Evolutionary conservation across 2,888 invertebrate genomes (phyloP).

Genomic region (Slavum lentiscoides): DNA sequence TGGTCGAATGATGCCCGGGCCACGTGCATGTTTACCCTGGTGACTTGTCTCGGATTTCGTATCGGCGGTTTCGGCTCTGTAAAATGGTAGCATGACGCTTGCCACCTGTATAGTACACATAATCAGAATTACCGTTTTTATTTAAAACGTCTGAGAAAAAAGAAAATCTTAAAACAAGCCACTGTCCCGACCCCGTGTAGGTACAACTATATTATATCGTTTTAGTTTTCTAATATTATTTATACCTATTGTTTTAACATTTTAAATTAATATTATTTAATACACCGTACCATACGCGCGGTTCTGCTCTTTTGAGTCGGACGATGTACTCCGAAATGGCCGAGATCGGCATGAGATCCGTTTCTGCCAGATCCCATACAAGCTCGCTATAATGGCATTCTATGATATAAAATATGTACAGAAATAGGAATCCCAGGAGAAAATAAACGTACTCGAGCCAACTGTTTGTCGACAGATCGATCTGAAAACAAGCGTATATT

Average conservation of each 20-base stretch:
- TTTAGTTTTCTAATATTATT: too few relatives aligned
- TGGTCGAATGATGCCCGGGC: constrained; percentile 78
- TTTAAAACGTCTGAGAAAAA: too few relatives aligned
- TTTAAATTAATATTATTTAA: neutral
- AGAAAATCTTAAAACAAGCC: too few relatives aligned
- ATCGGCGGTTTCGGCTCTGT: constrained; percentile 66
- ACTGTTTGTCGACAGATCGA: neutral
- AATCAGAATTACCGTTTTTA: neutral
- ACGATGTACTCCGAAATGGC: constrained; percentile 23
- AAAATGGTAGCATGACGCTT: constrained; percentile 83
- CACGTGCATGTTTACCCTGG: constrained; percentile 75
- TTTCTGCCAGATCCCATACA: neutral
- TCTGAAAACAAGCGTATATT: neutral
- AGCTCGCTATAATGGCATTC: constrained; percentile 76
- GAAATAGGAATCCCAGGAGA: constrained; percentile 55
- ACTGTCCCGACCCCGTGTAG: too few relatives aligned
- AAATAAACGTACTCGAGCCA: constrained; percentile 14
- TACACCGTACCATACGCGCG: constrained; percentile 29
- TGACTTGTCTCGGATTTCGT: neutral
- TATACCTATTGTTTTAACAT: too few relatives aligned
- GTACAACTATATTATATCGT: too few relatives aligned
- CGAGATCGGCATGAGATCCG: constrained; percentile 18
- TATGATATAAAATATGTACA: constrained; percentile 79
- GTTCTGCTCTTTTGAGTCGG: constrained; percentile 22
- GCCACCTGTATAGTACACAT: constrained; percentile 66